Conservation (phyloP, 2,888 invertebrate genomes). For the Drosophila paracracens region DNA sequence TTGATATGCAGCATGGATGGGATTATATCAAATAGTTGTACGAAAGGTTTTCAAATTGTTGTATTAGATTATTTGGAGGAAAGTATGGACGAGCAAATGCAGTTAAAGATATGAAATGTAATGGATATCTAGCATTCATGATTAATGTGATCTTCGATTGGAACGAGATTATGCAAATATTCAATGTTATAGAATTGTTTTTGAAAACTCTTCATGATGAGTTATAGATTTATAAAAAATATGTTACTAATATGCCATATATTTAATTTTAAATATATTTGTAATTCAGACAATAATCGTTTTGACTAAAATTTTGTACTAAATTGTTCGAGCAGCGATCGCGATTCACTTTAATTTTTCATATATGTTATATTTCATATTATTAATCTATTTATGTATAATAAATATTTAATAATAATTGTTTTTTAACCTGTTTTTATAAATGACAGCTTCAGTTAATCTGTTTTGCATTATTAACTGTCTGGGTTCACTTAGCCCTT, state of each 20-base stretch:
- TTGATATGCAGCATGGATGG: not conserved
- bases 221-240: not conserved
- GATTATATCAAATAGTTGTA: not conserved
- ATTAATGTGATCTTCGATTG: not conserved
- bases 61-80: not conserved
- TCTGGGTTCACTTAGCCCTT: not conserved
- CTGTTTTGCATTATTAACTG: not conserved
- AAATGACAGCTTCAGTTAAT: not conserved
- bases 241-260: not conserved
- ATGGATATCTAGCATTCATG: slow-evolving; percentile 1
- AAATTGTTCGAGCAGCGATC: not conserved
- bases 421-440: not conserved
- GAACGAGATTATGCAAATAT: not conserved
- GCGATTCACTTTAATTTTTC: not conserved
- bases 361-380: not conserved
- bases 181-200: not conserved
- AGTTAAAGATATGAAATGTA: not conserved
- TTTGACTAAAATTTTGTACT: not conserved
- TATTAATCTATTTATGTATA: not conserved
- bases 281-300: not conserved
- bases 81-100: not conserved
- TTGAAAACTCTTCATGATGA: not conserved
- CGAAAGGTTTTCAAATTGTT: not conserved
- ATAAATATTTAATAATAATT: not conserved
- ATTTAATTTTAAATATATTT: not conserved